Conservation (phyloP, 2,888 invertebrate species). For the Drosophila lacicola region DNA sequence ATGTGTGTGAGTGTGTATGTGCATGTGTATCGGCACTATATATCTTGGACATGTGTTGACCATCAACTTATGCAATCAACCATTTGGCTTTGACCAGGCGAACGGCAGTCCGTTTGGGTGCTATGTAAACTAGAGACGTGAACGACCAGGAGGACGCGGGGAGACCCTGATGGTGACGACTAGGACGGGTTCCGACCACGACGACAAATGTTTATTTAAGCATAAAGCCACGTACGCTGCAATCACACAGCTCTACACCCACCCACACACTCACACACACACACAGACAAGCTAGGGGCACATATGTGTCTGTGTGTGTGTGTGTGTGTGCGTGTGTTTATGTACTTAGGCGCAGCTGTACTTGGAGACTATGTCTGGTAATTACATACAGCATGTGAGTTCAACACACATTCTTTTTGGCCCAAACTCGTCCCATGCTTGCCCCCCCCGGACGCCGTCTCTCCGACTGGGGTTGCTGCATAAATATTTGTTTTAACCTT, state of each 20-base stretch:
- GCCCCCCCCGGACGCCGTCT: background rate
- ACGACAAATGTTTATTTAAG: slow-evolving; percentile 76
- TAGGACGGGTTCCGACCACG: slow-evolving; percentile 32
- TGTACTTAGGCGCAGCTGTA: slow-evolving; percentile 77
- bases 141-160: slow-evolving; percentile 6
- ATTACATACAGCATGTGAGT: slow-evolving; percentile 68
- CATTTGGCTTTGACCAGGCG: slow-evolving; percentile 77
- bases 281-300: slow-evolving; percentile 1
- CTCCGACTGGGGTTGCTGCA: slow-evolving; percentile 54
- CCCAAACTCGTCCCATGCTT: too few species aligned
- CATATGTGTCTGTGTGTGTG: slow-evolving; percentile 17
- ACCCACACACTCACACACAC: slow-evolving; percentile 16
- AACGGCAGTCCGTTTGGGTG: slow-evolving; percentile 67
- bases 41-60: slow-evolving; percentile 79
- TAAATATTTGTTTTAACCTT: slow-evolving; percentile 79
- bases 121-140: slow-evolving; percentile 66
- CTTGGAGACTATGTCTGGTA: slow-evolving; percentile 68
- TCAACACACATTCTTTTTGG: slow-evolving; percentile 19
- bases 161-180: background rate
- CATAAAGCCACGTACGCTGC: slow-evolving; percentile 76
- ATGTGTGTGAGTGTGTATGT: slow-evolving; percentile 4
- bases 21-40: slow-evolving; percentile 55
- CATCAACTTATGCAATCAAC: slow-evolving; percentile 80
- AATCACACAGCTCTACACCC: slow-evolving; percentile 37
- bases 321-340: slow-evolving; percentile 42